Evolutionary conservation across 2,888 invertebrate genomes (phyloP), one percentile per base, ranked within the genome.

Genomic region (Pristionchus arcanus): DNA sequence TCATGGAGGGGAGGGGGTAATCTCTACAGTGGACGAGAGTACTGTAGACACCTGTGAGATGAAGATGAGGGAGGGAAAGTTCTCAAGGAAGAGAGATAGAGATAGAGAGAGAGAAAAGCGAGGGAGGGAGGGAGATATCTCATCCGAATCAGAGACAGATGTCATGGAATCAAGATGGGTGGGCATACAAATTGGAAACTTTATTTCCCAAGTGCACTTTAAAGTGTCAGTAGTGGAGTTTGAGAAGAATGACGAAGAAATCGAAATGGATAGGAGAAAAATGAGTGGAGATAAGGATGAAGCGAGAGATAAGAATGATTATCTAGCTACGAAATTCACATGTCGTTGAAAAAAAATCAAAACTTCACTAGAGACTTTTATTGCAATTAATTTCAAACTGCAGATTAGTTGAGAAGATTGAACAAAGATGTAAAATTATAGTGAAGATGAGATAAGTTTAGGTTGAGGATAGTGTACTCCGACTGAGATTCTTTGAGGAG

Each of bases 191-290:
- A 59, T 59, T 19, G 19, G 59, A 59, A 59, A 59, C 59, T 19
- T 59, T 59, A 59, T 59, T 63, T 11, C n/a, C 7, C 25, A 63
- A 63, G 63, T 25, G 11, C 63, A 21, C 63, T 5, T 63, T 7
- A 21, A 21, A 25, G n/a, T 63, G 31, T 16, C 15, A 31, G 15
- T 68, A 68, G 68, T 68, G 84, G 34, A n/a, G 42, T 28, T 71
- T 31, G 63, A n/a, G 49, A 37, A 63, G 85, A 85, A 68, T 25
- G 89, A 84, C 21, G 53, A 77, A 83, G 68, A 55, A 42, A 85
- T 53, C 19, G 89, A 53, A 71, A 53, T 55, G 89, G 34, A 31
- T 28, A 28, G 66, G 15, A 81, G 89, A 28, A 81, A 49, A 89
- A 25, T 49, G 81, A 42, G 31, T 19, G 63, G 16, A 59, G 55